phyloP scores from a whole-genome alignment of 2,888 invertebrate genomes.

The Formica aserva region DNA sequence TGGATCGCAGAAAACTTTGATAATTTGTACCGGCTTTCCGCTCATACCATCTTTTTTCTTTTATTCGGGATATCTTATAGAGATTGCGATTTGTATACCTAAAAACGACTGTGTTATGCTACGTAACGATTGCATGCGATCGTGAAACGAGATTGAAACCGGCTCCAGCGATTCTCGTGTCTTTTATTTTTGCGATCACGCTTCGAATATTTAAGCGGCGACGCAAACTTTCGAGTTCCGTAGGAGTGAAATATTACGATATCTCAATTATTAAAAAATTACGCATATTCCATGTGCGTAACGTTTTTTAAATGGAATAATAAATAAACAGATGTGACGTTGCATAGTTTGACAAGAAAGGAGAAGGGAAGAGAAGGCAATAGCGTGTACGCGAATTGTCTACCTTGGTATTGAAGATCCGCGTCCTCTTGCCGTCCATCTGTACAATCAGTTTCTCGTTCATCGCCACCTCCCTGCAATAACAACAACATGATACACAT shows the following conservation, averaged over 20 bases:
- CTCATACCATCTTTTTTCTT: not conserved
- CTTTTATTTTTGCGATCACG: not conserved
- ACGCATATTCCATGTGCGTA: too few relatives aligned
- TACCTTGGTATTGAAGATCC: slow-evolving; percentile 92
- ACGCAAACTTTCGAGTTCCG: not conserved
- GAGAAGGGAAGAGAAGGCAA: not conserved
- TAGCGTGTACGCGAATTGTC: not conserved
- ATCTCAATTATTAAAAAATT: not conserved
- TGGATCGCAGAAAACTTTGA: not conserved
- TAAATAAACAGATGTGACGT: not conserved
- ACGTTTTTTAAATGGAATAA: not conserved
- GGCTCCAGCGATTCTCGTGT: slow-evolving; percentile 1
- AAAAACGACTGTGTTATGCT: not conserved
- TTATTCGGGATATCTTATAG: not conserved
- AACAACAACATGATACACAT: slow-evolving; percentile 67
- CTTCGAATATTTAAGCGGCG: not conserved
- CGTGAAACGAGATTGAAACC: not conserved
- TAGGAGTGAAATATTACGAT: not conserved
- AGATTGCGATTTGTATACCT: not conserved
- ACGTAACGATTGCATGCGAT: slow-evolving; percentile 3
- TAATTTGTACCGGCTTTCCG: not conserved
- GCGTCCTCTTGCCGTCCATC: slow-evolving; percentile 94
- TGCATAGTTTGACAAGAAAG: not conserved
- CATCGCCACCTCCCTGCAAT: slow-evolving; percentile 94
- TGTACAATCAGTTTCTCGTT: slow-evolving; percentile 93